phyloP scores from a whole-genome alignment of 2,113 vertebrate genomes.

The Cavia porcellus region DNA sequence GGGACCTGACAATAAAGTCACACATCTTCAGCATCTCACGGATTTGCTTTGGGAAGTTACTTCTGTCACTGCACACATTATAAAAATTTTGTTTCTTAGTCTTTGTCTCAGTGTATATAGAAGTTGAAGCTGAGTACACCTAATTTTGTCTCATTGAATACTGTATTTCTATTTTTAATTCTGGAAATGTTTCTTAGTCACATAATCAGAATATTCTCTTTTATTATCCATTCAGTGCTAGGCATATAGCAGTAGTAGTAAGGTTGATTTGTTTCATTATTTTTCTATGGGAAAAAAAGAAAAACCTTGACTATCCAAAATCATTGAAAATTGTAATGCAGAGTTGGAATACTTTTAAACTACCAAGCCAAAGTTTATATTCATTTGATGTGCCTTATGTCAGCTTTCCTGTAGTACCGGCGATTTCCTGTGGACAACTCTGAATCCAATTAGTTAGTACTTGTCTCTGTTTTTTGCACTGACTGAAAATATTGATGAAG shows the following conservation, averaged over 20 bases:
- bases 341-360: not conserved
- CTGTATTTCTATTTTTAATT: slow-evolving; percentile 39
- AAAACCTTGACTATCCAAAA: not conserved
- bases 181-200: not conserved
- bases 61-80: not conserved
- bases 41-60: not conserved
- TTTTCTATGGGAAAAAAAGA: not conserved
- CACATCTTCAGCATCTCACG: not conserved
- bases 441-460: not conserved
- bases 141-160: not conserved
- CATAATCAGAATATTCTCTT: not conserved
- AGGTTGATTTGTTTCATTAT: not conserved
- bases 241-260: not conserved
- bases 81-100: not conserved
- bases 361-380: slow-evolving; percentile 41
- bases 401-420: not conserved
- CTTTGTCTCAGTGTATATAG: not conserved
- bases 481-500: not conserved
- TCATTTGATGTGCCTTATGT: slow-evolving; percentile 62
- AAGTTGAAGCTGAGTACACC: not conserved
- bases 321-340: slow-evolving; percentile 25
- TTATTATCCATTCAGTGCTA: not conserved
- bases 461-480: not conserved
- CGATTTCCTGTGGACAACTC: not conserved
- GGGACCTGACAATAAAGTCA: not conserved